A percentile compares a stretch with the other conserved stretches of the same genome.
phyloP scores from a whole-genome alignment of 2,113 vertebrate genomes.

The Columba livia region DNA sequence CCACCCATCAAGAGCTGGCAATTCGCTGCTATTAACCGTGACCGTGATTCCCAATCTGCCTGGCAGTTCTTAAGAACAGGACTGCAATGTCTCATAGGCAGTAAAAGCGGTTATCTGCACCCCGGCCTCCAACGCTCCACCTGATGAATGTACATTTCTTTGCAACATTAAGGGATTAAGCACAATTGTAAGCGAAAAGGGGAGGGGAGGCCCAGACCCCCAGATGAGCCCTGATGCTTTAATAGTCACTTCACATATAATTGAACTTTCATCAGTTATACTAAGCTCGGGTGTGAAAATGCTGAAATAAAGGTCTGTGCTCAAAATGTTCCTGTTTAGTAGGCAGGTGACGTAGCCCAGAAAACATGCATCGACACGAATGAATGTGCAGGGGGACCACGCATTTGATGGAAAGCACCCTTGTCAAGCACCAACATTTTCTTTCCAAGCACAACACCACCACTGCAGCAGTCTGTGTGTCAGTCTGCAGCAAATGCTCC shows the following conservation, averaged over 20 bases:
- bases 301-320: conserved; percentile 23
- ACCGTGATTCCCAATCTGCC: conserved; percentile 83
- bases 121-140: conserved; percentile 73
- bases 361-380: not conserved
- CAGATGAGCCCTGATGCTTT: conserved; percentile 73
- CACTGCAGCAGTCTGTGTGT: not conserved
- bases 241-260: conserved; percentile 73
- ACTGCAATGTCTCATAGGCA: conserved; percentile 79
- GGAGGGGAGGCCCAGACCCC: conserved; percentile 71
- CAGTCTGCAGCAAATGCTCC: conserved; percentile 23
- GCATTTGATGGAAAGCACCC: not conserved
- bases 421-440: not conserved
- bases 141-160: conserved; percentile 74
- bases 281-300: conserved; percentile 58
- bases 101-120: conserved; percentile 81
- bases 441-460: conserved; percentile 3
- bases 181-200: conserved; percentile 58
- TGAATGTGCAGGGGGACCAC: not conserved
- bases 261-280: conserved; percentile 72
- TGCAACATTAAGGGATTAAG: conserved; percentile 71
- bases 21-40: conserved; percentile 85
- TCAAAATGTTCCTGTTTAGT: conserved; percentile 3
- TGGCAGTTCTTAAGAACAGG: conserved; percentile 81
- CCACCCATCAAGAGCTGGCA: conserved; percentile 86
- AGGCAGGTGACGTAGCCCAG: not conserved